phyloP scores from a whole-genome alignment of 2,113 vertebrate species.

The Percopsis transmontana region DNA sequence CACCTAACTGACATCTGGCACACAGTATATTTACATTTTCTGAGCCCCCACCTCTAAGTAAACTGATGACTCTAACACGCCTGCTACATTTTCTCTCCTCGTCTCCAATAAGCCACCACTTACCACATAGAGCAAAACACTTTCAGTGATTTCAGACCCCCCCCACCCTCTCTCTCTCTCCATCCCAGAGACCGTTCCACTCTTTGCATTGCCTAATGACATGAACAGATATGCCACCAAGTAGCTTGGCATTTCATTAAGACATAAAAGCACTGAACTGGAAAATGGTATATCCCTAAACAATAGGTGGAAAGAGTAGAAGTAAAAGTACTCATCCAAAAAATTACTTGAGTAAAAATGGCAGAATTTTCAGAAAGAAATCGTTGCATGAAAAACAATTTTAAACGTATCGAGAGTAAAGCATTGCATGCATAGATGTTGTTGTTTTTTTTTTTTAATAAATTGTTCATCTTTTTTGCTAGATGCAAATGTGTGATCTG shows the following conservation, averaged over 20 bases:
- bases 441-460: too few relatives aligned
- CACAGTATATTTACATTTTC: constrained; percentile 41
- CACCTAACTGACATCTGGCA: constrained; percentile 39
- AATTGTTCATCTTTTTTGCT: too few relatives aligned
- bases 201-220: constrained; percentile 13
- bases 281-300: background rate
- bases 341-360: too few relatives aligned
- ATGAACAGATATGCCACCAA: constrained; percentile 20
- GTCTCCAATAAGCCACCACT: constrained; percentile 38
- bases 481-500: too few relatives aligned
- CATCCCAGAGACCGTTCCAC: background rate
- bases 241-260: constrained; percentile 7
- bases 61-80: constrained; percentile 25
- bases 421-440: too few relatives aligned
- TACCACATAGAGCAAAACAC: constrained; percentile 27
- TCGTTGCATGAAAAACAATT: too few relatives aligned
- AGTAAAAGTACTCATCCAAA: too few relatives aligned
- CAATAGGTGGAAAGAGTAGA: too few relatives aligned
- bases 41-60: constrained; percentile 18
- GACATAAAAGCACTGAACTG: background rate
- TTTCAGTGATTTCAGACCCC: constrained; percentile 9
- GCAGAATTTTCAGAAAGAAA: too few relatives aligned
- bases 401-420: too few relatives aligned
- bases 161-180: constrained; percentile 11
- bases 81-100: constrained; percentile 29